Evolutionary conservation across 2,888 invertebrate genomes (phyloP).

Genomic region (Lingula anatina): DNA sequence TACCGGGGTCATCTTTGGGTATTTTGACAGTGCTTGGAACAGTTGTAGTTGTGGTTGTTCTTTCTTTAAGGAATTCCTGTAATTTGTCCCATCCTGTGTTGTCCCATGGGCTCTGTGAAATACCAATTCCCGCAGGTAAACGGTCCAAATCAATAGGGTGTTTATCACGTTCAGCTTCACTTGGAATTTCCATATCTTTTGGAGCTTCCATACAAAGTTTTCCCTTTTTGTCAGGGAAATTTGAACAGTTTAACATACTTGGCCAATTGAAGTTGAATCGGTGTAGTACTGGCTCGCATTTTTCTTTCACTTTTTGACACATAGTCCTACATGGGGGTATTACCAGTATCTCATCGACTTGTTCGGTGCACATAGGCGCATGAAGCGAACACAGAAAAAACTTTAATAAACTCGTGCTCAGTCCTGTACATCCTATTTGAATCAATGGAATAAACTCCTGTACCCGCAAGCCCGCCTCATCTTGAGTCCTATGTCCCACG

Average conservation of each 20-base stretch:
- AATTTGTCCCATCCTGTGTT: slow-evolving; percentile 22
- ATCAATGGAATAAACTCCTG: slow-evolving; percentile 67
- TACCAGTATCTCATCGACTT: slow-evolving; percentile 67
- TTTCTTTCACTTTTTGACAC: slow-evolving; percentile 62
- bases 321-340: slow-evolving; percentile 82
- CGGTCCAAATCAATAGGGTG: slow-evolving; percentile 19
- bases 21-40: slow-evolving; percentile 4
- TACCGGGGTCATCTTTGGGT: slow-evolving; percentile 4
- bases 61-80: slow-evolving; percentile 14
- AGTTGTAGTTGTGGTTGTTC: slow-evolving; percentile 4
- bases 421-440: slow-evolving; percentile 74
- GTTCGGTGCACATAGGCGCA: slow-evolving; percentile 84
- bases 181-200: slow-evolving; percentile 31
- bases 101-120: no score
- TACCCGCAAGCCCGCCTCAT: slow-evolving; percentile 75
- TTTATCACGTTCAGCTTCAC: slow-evolving; percentile 21
- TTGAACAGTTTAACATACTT: slow-evolving; percentile 69
- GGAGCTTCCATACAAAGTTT: slow-evolving; percentile 72
- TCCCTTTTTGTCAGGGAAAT: slow-evolving; percentile 66
- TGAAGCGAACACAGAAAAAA: slow-evolving; percentile 87
- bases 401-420: slow-evolving; percentile 70
- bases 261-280: slow-evolving; percentile 66
- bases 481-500: slow-evolving; percentile 74
- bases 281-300: slow-evolving; percentile 60
- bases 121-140: no score